Conservation (phyloP, 2,888 invertebrate genomes). For the Eupithecia subumbrata region DNA sequence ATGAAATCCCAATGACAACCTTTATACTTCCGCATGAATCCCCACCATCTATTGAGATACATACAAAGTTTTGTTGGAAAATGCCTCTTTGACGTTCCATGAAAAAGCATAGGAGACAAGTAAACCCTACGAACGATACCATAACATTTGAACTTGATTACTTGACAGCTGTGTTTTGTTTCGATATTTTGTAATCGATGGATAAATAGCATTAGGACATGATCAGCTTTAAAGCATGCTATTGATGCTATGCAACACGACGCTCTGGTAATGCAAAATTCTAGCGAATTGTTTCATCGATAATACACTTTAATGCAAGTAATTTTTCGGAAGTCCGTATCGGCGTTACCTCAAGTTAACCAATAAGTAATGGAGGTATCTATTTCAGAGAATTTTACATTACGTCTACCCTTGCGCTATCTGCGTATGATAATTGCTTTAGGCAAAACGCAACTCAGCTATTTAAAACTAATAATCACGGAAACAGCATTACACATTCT, state of each 20-base stretch:
- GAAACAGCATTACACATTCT: slow-evolving; percentile 34
- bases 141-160: neutral
- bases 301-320: neutral
- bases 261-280: neutral
- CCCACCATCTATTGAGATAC: no score
- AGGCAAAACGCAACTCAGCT: neutral
- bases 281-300: slow-evolving; percentile 1
- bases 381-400: slow-evolving; percentile 16
- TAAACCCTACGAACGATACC: neutral
- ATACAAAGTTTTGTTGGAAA: neutral
- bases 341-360: neutral
- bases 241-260: neutral
- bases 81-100: neutral
- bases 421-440: slow-evolving; percentile 21
- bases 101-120: neutral
- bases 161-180: neutral
- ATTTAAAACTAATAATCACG: slow-evolving; percentile 33
- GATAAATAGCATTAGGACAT: neutral
- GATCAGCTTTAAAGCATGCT: neutral
- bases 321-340: neutral
- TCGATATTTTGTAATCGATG: neutral
- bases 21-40: no score
- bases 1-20: no score
- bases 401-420: slow-evolving; percentile 23
- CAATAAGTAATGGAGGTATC: neutral